phyloP scores from a whole-genome alignment of 2,797 vertebrate species.

The Prunella strophiata region DNA sequence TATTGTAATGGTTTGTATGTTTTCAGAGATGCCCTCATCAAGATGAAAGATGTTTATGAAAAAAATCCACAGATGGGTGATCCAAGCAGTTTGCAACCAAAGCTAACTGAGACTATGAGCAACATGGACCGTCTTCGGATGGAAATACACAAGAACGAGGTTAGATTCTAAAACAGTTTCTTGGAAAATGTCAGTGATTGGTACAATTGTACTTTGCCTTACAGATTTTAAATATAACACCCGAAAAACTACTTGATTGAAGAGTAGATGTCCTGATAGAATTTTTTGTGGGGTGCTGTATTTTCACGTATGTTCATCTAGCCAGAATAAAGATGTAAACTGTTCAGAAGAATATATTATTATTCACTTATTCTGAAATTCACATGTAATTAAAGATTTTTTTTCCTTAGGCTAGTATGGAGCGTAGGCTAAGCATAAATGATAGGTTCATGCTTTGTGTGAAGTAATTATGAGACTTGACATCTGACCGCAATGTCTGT shows the following conservation, averaged over 20 bases:
- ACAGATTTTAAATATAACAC: not conserved
- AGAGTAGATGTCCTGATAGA: not conserved
- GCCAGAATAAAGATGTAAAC: not conserved
- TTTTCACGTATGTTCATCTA: not conserved
- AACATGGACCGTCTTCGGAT: slow-evolving; percentile 96
- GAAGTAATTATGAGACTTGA: not conserved
- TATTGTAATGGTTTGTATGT: not conserved
- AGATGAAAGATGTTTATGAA: slow-evolving; percentile 99
- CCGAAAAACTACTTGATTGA: not conserved
- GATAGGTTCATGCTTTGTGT: not conserved
- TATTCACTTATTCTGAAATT: not conserved
- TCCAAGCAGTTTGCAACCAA: slow-evolving; percentile 93
- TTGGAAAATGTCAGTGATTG: not conserved
- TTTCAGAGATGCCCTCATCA: slow-evolving; percentile 93
- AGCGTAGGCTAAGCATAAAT: not conserved
- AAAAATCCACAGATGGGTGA: slow-evolving; percentile 99
- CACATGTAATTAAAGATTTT: not conserved
- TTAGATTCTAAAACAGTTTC: slow-evolving; percentile 51
- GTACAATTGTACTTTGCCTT: not conserved
- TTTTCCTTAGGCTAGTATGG: not conserved
- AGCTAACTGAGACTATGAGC: slow-evolving; percentile 95
- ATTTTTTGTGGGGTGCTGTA: not conserved
- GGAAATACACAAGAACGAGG: slow-evolving; percentile 98
- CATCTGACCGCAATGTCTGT: not conserved
- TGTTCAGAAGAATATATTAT: not conserved